Base-by-base conservation (phyloP, 2,797 vertebrate species). In the Euthynnus affinis region DNA sequence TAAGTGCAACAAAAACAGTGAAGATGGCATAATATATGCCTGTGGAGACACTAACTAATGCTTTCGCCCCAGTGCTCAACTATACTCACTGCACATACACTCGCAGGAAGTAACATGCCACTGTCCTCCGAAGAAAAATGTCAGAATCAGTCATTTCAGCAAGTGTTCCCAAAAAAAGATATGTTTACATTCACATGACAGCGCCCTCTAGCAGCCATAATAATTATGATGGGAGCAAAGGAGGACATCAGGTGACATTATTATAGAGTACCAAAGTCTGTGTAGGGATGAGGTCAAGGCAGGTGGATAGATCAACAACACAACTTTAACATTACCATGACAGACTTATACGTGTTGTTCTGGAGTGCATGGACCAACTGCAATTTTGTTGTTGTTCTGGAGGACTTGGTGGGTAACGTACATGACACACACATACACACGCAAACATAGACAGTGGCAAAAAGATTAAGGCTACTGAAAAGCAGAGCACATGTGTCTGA, bases 21-120 rank as follows among this genome's bases (percentile, higher is more conserved):
- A 84, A 83, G 83, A 87, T 87, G 88, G 84, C 83, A 83, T 91
- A 93, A 93, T 93, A 74, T 44, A 74, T 56, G 85, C 70, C 82
- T 85, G 46, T 52, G 68, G 80, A 84, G 82, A 87, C 87, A 84
- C 81, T 87, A 93, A 93, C 72, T 64, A 83, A 88, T 75, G 89
- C 82, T 91, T 90, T 83, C 74, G 59, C 65, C 67, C 20, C 57
- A 40, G 51, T 34, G 76, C 70, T 57, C 68, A 73, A 82, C 63
- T 51, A 10, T 44, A 37, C 27, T 4, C 52, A n/a, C 59, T 40
- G 14, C 40, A 56, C 55, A 56, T 10, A 51, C 13, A 70, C 29
- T 6, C 6, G 10, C 52, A n/a, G 51, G 37, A 71, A 57, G 17
- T 27, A 37, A 48, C 6, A 7, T 62, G 55, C 48, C 7, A 59